Percentiles rank a stretch among this genome's conserved stretches.
These are phyloP conservation scores for Anguilla megastoma DNA, from an alignment of 2,797 vertebrate species.

Conservation along the genomic window DNA sequence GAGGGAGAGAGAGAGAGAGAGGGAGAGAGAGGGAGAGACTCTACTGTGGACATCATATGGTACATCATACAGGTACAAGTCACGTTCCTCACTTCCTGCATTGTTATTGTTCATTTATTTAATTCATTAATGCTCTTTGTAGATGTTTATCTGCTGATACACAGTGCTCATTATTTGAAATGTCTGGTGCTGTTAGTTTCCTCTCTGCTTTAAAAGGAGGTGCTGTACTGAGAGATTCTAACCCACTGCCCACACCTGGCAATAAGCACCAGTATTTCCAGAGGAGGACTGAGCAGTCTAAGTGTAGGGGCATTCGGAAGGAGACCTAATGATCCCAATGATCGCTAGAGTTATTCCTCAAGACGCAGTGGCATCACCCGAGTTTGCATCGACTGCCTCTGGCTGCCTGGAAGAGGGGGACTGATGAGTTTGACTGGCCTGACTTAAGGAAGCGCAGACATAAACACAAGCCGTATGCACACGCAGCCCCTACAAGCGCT, in stretches of 20 bases:
- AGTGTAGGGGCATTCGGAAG: not conserved
- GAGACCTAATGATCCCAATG: constrained; percentile 14
- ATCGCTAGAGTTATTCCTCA: not conserved
- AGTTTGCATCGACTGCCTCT: not conserved
- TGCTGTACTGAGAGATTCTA: not conserved
- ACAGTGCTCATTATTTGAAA: no score
- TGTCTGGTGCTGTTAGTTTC: not conserved
- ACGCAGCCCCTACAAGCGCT: not conserved
- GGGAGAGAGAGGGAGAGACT: no score
- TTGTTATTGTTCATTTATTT: not conserved
- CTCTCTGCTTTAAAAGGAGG: not conserved
- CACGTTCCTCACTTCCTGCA: not conserved
- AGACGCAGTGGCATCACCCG: not conserved
- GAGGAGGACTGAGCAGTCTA: not conserved
- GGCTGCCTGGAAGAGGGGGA: not conserved
- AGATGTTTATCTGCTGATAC: no score
- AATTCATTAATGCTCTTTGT: no score
- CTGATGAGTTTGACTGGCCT: not conserved
- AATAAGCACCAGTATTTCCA: not conserved
- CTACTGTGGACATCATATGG: no score
- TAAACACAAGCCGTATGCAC: not conserved
- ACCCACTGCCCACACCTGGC: constrained; percentile 17
- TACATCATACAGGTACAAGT: constrained; percentile 3
- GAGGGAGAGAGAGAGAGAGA: no score
- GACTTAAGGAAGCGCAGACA: not conserved